Base-by-base conservation (phyloP, 2,888 invertebrate species). In the Pyrgus malvae region DNA sequence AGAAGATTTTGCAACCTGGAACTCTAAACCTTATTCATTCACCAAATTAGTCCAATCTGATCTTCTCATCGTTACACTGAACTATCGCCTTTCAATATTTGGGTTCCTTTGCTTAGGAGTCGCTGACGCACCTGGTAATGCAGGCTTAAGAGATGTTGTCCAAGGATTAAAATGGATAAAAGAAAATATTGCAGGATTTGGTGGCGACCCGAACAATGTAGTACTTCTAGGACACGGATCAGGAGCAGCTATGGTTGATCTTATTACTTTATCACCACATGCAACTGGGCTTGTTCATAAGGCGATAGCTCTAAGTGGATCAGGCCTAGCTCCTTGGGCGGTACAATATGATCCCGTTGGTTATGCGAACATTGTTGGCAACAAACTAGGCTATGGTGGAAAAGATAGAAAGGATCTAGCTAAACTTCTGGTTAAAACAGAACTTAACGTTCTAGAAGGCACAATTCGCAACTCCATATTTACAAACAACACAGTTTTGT, bases 91-190 rank as follows among this genome's bases (percentile, higher is more conserved):
- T n/a, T 95, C 95, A 37, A 91, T 95, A 21, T 95, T 95, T 63
- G 95, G 94, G 21, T 95, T 94, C 77, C 89, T 94, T 19, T 92
- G 92, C 56, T 74, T 93, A 48, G 92, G 92, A 9, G 90, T 87
- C 0, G 61, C 76, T 5, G 92, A 92, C 63, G 92, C 93, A 1
- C 93, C 95, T 0, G 97, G 98, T 0, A 98, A 98, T 74, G 93
- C 95, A 62, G 98, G 97, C 0, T 78, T 98, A 17, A 93, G 94
- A 74, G 98, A 98, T 74, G 95, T 98, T 60, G 92, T 95, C 58
- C 91, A 95, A 82, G 96, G 95, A 0, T 81, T 98, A 49, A 76
- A 91, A 59, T 95, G 96, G 96, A 90, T 95, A 0, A 91, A 92
- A 63, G 89, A 93, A 48, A 95, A 97, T 71, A 95, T 96, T 31